Percentiles rank a stretch among this genome's conserved stretches.
These are phyloP conservation scores for Lasiurus cinereus DNA, from an alignment of 2,113 vertebrate genomes.

Conservation along the genomic window DNA sequence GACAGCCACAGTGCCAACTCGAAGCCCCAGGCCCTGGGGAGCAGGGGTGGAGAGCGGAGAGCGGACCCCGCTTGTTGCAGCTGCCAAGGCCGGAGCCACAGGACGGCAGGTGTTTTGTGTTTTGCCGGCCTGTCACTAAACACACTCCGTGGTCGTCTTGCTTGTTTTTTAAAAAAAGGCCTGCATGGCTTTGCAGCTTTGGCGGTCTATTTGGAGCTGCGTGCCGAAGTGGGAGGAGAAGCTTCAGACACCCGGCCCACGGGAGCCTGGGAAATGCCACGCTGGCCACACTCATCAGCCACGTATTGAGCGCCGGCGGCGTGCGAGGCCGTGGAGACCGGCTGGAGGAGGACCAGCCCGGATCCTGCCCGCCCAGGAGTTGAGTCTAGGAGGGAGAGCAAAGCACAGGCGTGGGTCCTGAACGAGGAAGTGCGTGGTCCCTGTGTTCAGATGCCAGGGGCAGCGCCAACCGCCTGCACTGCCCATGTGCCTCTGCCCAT, in stretches of 20 bases:
- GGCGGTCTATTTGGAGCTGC: background rate
- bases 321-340: background rate
- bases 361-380: background rate
- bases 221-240: background rate
- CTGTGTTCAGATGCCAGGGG: background rate
- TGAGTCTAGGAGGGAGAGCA: background rate
- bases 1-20: no score
- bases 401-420: background rate
- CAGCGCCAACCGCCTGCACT: no score
- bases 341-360: background rate
- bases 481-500: background rate
- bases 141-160: conserved; percentile 58
- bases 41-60: background rate
- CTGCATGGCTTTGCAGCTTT: conserved; percentile 48
- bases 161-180: conserved; percentile 43
- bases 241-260: background rate
- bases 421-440: background rate
- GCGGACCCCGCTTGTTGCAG: background rate
- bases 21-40: background rate
- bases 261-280: background rate
- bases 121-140: conserved; percentile 56
- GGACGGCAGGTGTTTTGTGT: conserved; percentile 35
- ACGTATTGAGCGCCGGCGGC: background rate
- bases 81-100: background rate
- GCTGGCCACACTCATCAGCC: background rate